Evolutionary conservation across 2,113 vertebrate genomes (phyloP), one percentile per base, ranked within the genome.

Genomic region (Ptychochromis oligacanthus): DNA sequence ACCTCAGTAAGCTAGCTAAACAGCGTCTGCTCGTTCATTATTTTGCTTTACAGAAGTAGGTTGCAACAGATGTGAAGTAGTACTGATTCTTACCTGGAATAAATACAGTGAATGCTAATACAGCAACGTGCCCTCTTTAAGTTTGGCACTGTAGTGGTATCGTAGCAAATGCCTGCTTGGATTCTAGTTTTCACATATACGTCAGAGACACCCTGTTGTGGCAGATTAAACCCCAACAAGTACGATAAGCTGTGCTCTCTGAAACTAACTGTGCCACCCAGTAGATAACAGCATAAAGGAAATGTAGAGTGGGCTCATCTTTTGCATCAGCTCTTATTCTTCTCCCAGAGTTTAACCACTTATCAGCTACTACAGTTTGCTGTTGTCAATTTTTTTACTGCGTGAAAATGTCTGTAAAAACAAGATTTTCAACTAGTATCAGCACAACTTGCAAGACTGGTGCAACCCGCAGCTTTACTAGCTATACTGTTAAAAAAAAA

Each of bases 241-340:
- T 54, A 13, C 13, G 67, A 72, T 72, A n/a, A 31, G 46, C 12
- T 17, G 7, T 72, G 65, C 43, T 46, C 67, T 52, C 26, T 31
- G 67, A 72, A 72, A 72, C 46, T 54, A 54, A 54, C 46, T n/a
- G 67, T 72, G 67, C 67, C 26, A 54, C 18, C 46, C 67, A 72
- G 67, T 28, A 72, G 67, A 31, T 72, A 72, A 28, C 26, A 52
- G 46, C 67, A 72, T 54, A 72, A 54, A 72, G 67, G 18, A 34
- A 72, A 34, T 34, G 20, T 11, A 54, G 26, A n/a, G 26, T 52
- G 11, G 46, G 46, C 31, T 54, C 67, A 54, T 72, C 11, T 4
- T 72, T 72, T 52, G 67, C 67, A 54, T 72, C 46, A 31, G 26
- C 18, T 72, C 11, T 26, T 46, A n/a, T 72, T 72, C 46, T 72